A percentile compares a stretch with the other conserved stretches of the same genome.
Conservation (phyloP, 2,113 vertebrate species). For the Tretioscincus oriximinensis region DNA sequence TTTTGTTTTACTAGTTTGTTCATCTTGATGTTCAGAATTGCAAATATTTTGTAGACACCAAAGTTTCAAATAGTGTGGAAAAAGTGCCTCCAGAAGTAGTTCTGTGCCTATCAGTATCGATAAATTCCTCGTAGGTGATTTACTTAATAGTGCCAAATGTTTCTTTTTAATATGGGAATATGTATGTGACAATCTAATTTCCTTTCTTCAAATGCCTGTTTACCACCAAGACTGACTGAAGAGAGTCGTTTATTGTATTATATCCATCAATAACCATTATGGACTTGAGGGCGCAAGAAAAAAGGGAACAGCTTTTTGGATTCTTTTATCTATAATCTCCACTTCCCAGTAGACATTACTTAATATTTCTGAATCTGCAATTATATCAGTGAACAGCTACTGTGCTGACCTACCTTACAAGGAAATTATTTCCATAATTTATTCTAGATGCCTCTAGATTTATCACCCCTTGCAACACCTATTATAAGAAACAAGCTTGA, state of each 20-base stretch:
- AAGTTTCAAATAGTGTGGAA: neutral
- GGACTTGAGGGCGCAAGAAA: too few relatives aligned
- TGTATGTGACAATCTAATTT: neutral
- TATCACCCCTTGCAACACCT: slow-evolving; percentile 95
- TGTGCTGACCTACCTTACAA: too few relatives aligned
- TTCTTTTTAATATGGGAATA: neutral
- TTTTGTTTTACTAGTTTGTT: neutral
- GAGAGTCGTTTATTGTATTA: neutral
- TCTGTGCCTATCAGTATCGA: neutral
- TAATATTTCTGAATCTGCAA: too few relatives aligned
- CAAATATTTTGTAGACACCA: neutral
- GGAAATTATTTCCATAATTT: slow-evolving; percentile 13
- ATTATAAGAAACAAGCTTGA: slow-evolving; percentile 95
- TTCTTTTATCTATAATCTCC: too few relatives aligned
- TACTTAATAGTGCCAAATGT: neutral
- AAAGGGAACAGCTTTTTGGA: too few relatives aligned
- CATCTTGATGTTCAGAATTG: neutral
- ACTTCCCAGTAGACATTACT: too few relatives aligned
- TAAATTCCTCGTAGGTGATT: neutral
- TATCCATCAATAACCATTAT: too few relatives aligned
- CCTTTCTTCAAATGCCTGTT: neutral
- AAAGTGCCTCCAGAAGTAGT: neutral
- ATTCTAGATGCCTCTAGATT: slow-evolving; percentile 90
- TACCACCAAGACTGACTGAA: neutral
- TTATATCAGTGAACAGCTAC: too few relatives aligned